Conservation (phyloP, 2,888 invertebrate species). For the Vandiemenella viatica region DNA sequence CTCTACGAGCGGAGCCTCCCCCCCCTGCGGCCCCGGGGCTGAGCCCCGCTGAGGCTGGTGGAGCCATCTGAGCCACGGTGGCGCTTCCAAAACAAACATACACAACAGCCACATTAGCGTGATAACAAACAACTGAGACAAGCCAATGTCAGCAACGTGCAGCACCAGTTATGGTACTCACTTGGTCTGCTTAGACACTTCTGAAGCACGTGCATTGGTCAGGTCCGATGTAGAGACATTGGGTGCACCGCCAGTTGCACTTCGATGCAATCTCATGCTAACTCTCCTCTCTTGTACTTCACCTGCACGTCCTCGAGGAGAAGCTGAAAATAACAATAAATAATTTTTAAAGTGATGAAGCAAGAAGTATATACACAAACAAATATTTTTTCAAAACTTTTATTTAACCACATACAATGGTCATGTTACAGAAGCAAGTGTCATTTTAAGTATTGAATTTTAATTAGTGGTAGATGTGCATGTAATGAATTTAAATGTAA, state of each 20-base stretch:
- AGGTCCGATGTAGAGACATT: constrained; percentile 30
- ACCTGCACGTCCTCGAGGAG: constrained; percentile 16
- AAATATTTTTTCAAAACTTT: too few relatives aligned
- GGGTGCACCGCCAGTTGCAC: constrained; percentile 16
- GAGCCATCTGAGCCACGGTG: constrained; percentile 25
- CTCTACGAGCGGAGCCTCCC: constrained; percentile 10
- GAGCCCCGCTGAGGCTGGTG: constrained; percentile 8
- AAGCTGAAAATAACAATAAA: constrained; percentile 11
- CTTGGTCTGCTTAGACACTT: constrained; percentile 31
- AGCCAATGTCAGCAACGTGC: background rate
- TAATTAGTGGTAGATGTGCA: too few relatives aligned
- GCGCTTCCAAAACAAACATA: constrained; percentile 35
- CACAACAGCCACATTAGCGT: constrained; percentile 25
- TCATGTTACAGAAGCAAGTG: too few relatives aligned
- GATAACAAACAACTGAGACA: constrained; percentile 4
- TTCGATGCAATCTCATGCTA: constrained; percentile 28
- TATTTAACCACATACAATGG: too few relatives aligned
- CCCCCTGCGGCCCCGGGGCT: constrained; percentile 6
- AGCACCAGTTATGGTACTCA: constrained; percentile 25
- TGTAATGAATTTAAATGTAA: too few relatives aligned
- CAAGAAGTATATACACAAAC: background rate
- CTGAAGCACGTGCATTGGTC: constrained; percentile 22
- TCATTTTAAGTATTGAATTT: too few relatives aligned
- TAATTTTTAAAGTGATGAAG: background rate
- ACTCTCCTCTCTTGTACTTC: constrained; percentile 21